Evolutionary conservation across 2,888 invertebrate species (phyloP).

Genomic region (Pardosa pseudoannulata): DNA sequence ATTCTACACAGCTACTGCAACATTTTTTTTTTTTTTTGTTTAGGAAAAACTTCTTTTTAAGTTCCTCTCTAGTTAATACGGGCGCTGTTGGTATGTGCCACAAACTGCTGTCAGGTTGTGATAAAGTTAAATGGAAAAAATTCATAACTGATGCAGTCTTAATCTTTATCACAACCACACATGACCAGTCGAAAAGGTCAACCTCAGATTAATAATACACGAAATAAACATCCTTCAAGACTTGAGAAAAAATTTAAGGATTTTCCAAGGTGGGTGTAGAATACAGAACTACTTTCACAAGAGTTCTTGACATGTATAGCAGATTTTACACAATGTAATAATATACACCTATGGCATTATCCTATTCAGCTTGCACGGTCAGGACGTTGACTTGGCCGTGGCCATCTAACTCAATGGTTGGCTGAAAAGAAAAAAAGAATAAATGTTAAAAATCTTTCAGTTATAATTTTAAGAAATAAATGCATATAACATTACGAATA

Average conservation of each 20-base stretch:
- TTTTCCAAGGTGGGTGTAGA: conserved; percentile 51
- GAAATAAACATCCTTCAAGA: conserved; percentile 29
- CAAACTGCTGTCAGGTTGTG: conserved; percentile 48
- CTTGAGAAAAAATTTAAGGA: conserved; percentile 11
- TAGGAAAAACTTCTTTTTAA: conserved; percentile 49
- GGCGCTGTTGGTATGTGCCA: conserved; percentile 28
- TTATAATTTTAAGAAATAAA: too few species aligned
- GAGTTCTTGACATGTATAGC: conserved; percentile 45
- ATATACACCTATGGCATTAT: conserved; percentile 63
- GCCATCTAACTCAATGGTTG: conserved; percentile 53
- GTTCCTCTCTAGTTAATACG: conserved; percentile 21
- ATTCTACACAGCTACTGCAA: conserved; percentile 60
- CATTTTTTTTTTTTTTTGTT: too few species aligned
- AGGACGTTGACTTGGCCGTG: conserved; percentile 68
- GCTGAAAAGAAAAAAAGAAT: conserved; percentile 32
- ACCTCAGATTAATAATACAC: conserved; percentile 23
- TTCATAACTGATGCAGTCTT: conserved; percentile 7
- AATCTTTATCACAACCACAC: conserved; percentile 35
- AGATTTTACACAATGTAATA: conserved; percentile 60
- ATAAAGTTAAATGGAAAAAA: conserved; percentile 8
- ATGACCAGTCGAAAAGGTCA: conserved; percentile 24
- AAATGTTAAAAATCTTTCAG: too few species aligned
- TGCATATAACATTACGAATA: too few species aligned
- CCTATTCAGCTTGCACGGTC: conserved; percentile 40
- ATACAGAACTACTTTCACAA: conserved; percentile 40